Conservation (phyloP, 2,113 vertebrate species). For the Seriola aureovittata region DNA sequence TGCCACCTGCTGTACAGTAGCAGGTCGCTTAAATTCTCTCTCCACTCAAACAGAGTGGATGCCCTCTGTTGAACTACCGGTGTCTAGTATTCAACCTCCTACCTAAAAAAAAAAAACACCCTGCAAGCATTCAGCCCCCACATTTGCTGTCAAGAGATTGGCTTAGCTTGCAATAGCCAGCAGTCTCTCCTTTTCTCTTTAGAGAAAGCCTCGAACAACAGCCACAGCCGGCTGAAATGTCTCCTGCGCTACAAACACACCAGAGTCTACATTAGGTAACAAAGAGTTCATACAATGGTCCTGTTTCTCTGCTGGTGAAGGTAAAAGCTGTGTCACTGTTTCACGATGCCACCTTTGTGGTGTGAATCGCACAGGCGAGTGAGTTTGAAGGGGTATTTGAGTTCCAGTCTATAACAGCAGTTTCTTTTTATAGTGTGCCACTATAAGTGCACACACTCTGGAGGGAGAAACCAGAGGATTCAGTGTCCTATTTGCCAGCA, state of each 20-base stretch:
- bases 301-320: not conserved
- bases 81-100: conserved; percentile 10
- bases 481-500: conserved; percentile 80
- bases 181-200: conserved; percentile 4
- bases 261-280: not conserved
- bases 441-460: conserved; percentile 75
- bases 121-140: conserved; percentile 30
- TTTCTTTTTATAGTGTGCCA: conserved; percentile 84
- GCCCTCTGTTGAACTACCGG: conserved; percentile 22
- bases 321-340: conserved; percentile 66
- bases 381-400: conserved; percentile 68
- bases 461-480: conserved; percentile 77
- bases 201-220: not conserved
- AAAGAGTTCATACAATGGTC: not conserved
- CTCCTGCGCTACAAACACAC: not conserved
- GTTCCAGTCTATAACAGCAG: conserved; percentile 74
- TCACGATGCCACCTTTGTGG: conserved; percentile 27
- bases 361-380: conserved; percentile 49
- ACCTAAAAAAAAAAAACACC: conserved; percentile 5
- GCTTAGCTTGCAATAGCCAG: conserved; percentile 3
- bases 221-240: not conserved
- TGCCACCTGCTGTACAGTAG: conserved; percentile 16
- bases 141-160: conserved; percentile 18
- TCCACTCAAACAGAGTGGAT: conserved; percentile 25
- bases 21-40: conserved; percentile 15